These are phyloP conservation scores for Austrofundulus limnaeus DNA, from an alignment of 2,113 vertebrate species.

Conservation along the genomic window DNA sequence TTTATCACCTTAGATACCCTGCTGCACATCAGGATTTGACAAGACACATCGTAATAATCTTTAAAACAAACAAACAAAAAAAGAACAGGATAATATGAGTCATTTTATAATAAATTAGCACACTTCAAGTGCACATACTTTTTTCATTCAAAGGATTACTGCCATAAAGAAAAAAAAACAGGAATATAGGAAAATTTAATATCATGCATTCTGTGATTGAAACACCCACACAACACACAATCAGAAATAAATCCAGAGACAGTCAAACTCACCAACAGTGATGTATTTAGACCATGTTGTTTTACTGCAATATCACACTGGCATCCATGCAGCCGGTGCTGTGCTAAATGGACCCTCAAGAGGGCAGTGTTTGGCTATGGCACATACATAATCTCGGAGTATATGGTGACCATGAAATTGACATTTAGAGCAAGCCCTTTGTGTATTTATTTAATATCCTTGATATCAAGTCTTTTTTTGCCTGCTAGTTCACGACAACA, in stretches of 20 bases:
- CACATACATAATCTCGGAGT: conserved; percentile 45
- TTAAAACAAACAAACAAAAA: conserved; percentile 33
- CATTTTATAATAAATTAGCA: conserved; percentile 56
- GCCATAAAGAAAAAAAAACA: conserved; percentile 28
- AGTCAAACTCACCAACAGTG: conserved; percentile 11
- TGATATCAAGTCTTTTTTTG: too few relatives aligned
- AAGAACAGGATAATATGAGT: conserved; percentile 29
- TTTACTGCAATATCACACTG: conserved; percentile 26
- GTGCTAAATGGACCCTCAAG: conserved; percentile 49
- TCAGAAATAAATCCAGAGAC: conserved; percentile 17
- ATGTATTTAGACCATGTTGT: conserved; percentile 9
- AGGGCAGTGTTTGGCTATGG: conserved; percentile 57
- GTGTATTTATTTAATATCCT: too few relatives aligned
- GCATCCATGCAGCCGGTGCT: conserved; percentile 35
- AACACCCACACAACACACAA: conserved; percentile 8
- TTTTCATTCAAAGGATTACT: conserved; percentile 31
- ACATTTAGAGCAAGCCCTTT: neutral
- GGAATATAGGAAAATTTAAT: conserved; percentile 23
- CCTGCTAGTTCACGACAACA: too few relatives aligned
- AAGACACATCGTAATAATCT: conserved; percentile 45
- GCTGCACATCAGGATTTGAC: conserved; percentile 27
- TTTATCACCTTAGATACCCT: conserved; percentile 44
- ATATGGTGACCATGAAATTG: conserved; percentile 6
- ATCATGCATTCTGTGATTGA: conserved; percentile 3
- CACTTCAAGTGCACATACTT: conserved; percentile 23